Percentiles rank a stretch among this genome's conserved stretches.
Conservation (phyloP, 2,113 vertebrate genomes). For the Petrocephalus zakoni region DNA sequence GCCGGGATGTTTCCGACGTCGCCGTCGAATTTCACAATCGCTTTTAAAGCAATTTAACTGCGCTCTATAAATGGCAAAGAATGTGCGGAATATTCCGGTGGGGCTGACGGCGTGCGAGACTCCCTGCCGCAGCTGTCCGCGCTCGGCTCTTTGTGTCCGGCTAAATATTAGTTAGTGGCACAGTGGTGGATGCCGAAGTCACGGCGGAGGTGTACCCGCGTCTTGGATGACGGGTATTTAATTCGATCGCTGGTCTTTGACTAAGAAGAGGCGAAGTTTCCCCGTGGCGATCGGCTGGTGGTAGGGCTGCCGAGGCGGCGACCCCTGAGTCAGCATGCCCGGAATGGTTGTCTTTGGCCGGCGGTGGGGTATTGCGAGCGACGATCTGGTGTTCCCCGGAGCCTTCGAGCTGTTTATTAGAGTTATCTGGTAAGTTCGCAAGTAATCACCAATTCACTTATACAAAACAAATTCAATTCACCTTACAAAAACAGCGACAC, state of each 20-base stretch:
- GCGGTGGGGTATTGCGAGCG: constrained; percentile 89
- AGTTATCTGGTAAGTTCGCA: constrained; percentile 70
- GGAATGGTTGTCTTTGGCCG: constrained; percentile 80
- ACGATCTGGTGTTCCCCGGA: constrained; percentile 89
- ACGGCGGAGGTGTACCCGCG: neutral
- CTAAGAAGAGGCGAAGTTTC: neutral
- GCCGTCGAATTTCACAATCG: neutral
- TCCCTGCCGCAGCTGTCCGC: neutral
- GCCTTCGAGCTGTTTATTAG: constrained; percentile 76
- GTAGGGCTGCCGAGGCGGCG: neutral
- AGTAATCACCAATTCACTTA: neutral
- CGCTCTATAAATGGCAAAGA: neutral
- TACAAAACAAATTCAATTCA: neutral
- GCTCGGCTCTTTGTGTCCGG: neutral
- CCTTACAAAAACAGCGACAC: neutral
- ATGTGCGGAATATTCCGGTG: neutral
- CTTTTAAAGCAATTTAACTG: neutral
- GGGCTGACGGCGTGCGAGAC: neutral
- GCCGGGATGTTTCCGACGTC: no score
- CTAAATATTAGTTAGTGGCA: neutral
- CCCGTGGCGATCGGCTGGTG: neutral
- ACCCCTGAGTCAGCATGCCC: constrained; percentile 63
- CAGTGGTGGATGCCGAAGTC: neutral
- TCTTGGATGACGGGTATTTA: neutral
- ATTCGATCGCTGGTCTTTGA: neutral